Evolutionary conservation across 2,797 vertebrate genomes (phyloP).

Genomic region (Xiphophorus birchmanni): DNA sequence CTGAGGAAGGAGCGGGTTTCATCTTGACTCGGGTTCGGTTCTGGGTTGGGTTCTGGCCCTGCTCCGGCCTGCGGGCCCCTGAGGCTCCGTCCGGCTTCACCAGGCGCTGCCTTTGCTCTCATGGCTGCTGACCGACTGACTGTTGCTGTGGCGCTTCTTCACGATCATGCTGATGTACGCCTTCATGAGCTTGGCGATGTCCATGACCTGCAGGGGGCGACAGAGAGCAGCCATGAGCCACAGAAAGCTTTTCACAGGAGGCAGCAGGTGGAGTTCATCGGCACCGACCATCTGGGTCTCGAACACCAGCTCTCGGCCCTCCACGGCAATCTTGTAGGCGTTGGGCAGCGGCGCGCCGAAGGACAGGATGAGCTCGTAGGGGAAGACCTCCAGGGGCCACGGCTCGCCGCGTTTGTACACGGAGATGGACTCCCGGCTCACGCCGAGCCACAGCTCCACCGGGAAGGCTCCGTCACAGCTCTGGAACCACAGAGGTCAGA

Average conservation of each 20-base stretch:
- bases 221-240: neutral
- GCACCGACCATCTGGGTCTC: constrained; percentile 90
- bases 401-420: constrained; percentile 95
- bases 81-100: constrained; percentile 71
- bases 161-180: constrained; percentile 99
- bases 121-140: constrained; percentile 90
- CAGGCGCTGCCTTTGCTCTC: constrained; percentile 89
- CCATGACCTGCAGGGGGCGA: constrained; percentile 87
- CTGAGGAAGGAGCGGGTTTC: too few relatives aligned
- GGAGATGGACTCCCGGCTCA: constrained; percentile 91
- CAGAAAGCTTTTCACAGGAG: neutral
- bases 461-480: constrained; percentile 90
- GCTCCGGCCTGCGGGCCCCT: neutral
- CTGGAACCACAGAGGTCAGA: constrained; percentile 65
- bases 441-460: constrained; percentile 92
- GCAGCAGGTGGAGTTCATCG: neutral
- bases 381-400: constrained; percentile 91
- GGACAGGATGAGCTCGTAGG: constrained; percentile 94
- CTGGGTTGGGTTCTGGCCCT: too few relatives aligned
- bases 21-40: too few relatives aligned
- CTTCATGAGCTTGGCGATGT: constrained; percentile 98
- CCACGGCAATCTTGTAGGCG: constrained; percentile 93
- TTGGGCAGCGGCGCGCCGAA: constrained; percentile 93
- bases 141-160: constrained; percentile 96
- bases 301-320: constrained; percentile 92